Conservation (phyloP, 2,113 vertebrate genomes). For the Microtus richardsoni region DNA sequence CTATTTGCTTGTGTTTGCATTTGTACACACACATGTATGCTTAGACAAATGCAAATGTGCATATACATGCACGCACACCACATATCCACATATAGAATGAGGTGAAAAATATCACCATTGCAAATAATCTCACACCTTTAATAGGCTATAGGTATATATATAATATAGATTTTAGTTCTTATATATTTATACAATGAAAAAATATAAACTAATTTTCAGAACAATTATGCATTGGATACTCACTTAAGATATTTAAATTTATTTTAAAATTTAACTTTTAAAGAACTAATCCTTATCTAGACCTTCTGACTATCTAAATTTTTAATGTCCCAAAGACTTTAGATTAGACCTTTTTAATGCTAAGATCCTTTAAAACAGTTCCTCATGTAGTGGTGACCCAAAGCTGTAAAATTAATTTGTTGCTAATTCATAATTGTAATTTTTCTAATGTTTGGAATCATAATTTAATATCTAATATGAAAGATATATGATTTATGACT, state of each 20-base stretch:
- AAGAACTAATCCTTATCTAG: neutral
- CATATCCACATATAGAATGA: neutral
- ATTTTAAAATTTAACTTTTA: neutral
- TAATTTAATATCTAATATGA: neutral
- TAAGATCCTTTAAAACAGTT: neutral
- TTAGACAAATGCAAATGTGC: neutral
- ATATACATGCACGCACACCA: neutral
- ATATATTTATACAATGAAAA: neutral
- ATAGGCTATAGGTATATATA: neutral
- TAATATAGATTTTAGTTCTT: neutral
- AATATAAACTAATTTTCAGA: neutral
- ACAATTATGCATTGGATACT: neutral
- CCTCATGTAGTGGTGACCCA: neutral
- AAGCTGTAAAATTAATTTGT: neutral
- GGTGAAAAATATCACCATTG: neutral
- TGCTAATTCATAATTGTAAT: neutral
- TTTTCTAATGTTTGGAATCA: neutral
- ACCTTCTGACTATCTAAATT: conserved; percentile 1
- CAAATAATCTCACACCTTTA: neutral
- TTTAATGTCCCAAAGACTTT: neutral
- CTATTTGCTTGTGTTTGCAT: neutral
- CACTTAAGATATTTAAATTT: neutral
- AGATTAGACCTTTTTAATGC: neutral
- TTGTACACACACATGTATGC: neutral
- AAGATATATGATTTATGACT: neutral